Conservation (phyloP, 2,888 invertebrate genomes). For the Coleophora flavipennella region DNA sequence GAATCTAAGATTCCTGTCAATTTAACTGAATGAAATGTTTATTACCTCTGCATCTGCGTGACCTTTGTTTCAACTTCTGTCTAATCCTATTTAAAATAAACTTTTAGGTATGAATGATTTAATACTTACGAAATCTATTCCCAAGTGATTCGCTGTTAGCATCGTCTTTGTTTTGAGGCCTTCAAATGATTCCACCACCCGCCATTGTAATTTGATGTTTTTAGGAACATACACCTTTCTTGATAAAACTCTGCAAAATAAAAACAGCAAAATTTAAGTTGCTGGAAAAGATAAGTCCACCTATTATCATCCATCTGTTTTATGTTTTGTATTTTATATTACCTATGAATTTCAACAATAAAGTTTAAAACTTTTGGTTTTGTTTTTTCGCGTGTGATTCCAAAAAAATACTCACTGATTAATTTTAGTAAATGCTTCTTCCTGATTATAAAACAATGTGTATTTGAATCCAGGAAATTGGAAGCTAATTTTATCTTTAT, state of each 20-base stretch:
- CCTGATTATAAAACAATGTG: slow-evolving; percentile 37
- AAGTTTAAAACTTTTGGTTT: too few species aligned
- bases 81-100: too few species aligned
- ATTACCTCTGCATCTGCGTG: too few species aligned
- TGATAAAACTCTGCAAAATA: slow-evolving; percentile 30
- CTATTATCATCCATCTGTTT: not conserved
- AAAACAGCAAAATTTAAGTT: not conserved
- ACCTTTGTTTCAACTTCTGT: too few species aligned
- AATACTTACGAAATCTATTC: slow-evolving; percentile 29
- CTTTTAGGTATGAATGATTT: not conserved
- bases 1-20: too few species aligned
- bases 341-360: too few species aligned
- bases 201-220: slow-evolving; percentile 37
- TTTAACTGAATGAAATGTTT: too few species aligned
- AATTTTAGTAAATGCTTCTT: slow-evolving; percentile 43
- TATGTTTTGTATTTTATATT: too few species aligned
- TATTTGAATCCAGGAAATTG: slow-evolving; percentile 49
- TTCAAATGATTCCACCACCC: slow-evolving; percentile 24
- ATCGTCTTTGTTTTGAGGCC: slow-evolving; percentile 17
- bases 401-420: slow-evolving; percentile 42
- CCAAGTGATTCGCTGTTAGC: slow-evolving; percentile 21
- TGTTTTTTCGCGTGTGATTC: too few species aligned
- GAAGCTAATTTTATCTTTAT: slow-evolving; percentile 34
- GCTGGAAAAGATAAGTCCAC: too few species aligned
- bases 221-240: slow-evolving; percentile 35